These are phyloP conservation scores for Ctenomys sociabilis DNA, from an alignment of 2,113 vertebrate genomes.

Conservation along the genomic window DNA sequence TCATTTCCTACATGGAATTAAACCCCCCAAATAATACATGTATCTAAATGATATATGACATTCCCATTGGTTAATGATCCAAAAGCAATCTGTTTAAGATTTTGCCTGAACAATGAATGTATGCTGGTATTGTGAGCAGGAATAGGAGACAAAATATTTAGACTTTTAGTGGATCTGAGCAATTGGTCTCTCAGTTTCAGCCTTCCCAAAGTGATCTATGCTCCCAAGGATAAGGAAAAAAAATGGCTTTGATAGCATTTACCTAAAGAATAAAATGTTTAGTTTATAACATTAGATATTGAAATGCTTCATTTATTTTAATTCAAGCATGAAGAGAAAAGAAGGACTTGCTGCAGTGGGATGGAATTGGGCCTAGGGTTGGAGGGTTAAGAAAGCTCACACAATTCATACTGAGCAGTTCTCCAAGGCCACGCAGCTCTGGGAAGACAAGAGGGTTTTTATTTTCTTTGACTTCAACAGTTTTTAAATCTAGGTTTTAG, in stretches of 20 bases:
- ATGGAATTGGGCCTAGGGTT: neutral
- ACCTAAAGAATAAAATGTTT: conserved; percentile 25
- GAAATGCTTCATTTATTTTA: conserved; percentile 11
- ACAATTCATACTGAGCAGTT: neutral
- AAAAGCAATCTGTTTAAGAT: neutral
- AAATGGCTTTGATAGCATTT: conserved; percentile 23
- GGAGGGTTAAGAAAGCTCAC: neutral
- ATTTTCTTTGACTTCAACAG: conserved; percentile 30
- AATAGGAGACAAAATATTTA: conserved; percentile 17
- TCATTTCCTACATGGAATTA: conserved; percentile 30
- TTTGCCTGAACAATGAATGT: conserved; percentile 13
- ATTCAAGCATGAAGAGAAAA: conserved; percentile 3
- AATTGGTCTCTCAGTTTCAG: conserved; percentile 17
- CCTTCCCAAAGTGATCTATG: conserved; percentile 30
- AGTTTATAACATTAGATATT: conserved; percentile 2
- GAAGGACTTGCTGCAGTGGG: neutral
- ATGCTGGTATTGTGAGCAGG: neutral
- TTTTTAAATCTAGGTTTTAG: conserved; percentile 43
- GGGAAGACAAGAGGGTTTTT: neutral
- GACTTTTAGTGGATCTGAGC: conserved; percentile 1
- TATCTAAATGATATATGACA: neutral
- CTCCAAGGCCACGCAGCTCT: neutral
- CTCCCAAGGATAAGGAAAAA: neutral
- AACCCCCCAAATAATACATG: neutral
- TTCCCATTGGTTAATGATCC: conserved; percentile 26